phyloP scores from a whole-genome alignment of 2,113 vertebrate species.

The Strix uralensis region DNA sequence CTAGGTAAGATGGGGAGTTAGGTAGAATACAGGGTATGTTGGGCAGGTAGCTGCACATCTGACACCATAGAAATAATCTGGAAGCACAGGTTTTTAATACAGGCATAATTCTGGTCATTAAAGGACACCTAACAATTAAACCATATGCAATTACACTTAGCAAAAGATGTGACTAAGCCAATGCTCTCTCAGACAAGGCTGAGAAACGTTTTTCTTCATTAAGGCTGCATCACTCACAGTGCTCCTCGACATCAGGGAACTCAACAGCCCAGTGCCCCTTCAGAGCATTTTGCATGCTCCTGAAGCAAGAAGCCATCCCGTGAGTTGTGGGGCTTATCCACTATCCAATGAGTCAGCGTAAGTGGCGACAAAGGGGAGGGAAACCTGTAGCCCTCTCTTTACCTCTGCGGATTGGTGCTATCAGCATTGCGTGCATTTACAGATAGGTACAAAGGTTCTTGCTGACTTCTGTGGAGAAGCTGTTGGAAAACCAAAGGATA shows the following conservation, averaged over 20 bases:
- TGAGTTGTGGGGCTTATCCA: background rate
- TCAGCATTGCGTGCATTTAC: background rate
- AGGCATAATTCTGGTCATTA: background rate
- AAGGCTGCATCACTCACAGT: background rate
- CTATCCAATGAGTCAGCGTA: background rate
- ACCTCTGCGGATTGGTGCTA: background rate
- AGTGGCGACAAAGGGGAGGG: background rate
- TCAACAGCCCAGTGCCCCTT: background rate
- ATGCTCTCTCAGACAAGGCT: background rate
- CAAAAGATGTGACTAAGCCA: background rate
- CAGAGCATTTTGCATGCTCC: background rate
- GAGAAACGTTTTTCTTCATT: background rate
- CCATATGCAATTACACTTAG: background rate
- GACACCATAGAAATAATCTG: background rate
- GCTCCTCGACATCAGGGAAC: background rate
- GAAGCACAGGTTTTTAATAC: background rate
- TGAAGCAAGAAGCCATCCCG: background rate
- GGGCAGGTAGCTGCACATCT: background rate
- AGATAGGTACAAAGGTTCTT: background rate
- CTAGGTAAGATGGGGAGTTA: background rate
- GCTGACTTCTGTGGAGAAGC: background rate
- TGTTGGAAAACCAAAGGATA: background rate
- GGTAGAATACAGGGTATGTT: rapidly evolving
- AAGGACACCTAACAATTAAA: background rate
- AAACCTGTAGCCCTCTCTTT: background rate